Evolutionary conservation across 2,888 invertebrate genomes (phyloP).

Genomic region (Furcula furcula): DNA sequence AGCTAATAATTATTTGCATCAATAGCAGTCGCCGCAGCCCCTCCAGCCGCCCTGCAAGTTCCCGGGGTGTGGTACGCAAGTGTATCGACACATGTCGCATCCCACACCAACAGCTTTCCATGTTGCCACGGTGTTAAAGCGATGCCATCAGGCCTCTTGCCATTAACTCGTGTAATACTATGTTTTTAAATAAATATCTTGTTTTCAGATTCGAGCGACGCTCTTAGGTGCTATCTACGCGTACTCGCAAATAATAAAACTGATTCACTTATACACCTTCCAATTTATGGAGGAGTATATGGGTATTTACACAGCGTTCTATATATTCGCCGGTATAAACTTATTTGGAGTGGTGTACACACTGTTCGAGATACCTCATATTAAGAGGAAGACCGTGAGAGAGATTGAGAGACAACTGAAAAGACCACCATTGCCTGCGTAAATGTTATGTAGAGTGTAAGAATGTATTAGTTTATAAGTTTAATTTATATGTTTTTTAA

Average conservation of each 20-base stretch:
- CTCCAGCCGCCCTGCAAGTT: too few relatives aligned
- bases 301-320: slow-evolving; percentile 57
- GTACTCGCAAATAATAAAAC: slow-evolving; percentile 53
- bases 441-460: too few relatives aligned
- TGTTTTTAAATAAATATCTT: background rate
- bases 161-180: too few relatives aligned
- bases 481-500: slow-evolving; percentile 6
- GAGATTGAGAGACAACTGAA: slow-evolving; percentile 63
- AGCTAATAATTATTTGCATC: too few relatives aligned
- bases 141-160: too few relatives aligned
- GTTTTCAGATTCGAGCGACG: slow-evolving; percentile 59
- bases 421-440: slow-evolving; percentile 52
- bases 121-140: too few relatives aligned
- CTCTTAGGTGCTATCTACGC: slow-evolving; percentile 46
- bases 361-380: slow-evolving; percentile 48
- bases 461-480: too few relatives aligned
- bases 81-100: too few relatives aligned
- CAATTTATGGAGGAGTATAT: slow-evolving; percentile 55
- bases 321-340: slow-evolving; percentile 60
- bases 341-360: slow-evolving; percentile 60
- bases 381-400: slow-evolving; percentile 45
- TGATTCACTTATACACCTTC: slow-evolving; percentile 56
- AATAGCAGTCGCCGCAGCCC: too few relatives aligned
- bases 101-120: too few relatives aligned
- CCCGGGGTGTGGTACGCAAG: too few relatives aligned